A percentile compares a stretch with the other conserved stretches of the same genome.
Conservation (phyloP, 2,888 invertebrate species). For the Hydriomena furcata region DNA sequence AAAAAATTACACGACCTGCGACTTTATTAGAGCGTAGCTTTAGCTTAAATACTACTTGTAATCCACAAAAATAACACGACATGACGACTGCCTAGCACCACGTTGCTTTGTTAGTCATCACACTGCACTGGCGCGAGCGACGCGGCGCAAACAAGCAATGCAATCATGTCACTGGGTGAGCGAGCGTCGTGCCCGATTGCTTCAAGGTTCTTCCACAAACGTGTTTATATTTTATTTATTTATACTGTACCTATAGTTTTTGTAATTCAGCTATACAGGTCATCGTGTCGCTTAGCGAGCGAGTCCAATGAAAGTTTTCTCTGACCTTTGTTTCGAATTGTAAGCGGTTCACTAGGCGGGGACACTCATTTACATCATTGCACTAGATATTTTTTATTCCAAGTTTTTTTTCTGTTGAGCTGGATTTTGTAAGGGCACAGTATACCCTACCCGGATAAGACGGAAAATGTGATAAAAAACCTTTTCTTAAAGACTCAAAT, state of each 20-base stretch:
- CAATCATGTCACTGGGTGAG: constrained; percentile 42
- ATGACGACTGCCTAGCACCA: too few relatives aligned
- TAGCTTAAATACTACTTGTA: constrained; percentile 4
- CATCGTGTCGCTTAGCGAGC: constrained; percentile 24
- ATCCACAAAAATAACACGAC: constrained; percentile 6
- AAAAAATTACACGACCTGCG: too few relatives aligned
- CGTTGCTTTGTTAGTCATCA: too few relatives aligned
- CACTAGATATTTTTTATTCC: too few relatives aligned
- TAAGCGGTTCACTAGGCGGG: neutral
- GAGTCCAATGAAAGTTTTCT: constrained; percentile 18
- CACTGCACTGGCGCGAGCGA: constrained; percentile 16
- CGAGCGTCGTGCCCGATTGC: constrained; percentile 26
- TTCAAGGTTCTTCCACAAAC: constrained; percentile 26
- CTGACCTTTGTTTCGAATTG: constrained; percentile 1
- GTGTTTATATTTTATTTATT: constrained; percentile 32
- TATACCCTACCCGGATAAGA: too few relatives aligned
- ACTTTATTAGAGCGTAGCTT: constrained; percentile 2
- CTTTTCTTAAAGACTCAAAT: too few relatives aligned
- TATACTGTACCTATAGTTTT: constrained; percentile 19
- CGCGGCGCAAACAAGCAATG: constrained; percentile 24
- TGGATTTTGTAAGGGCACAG: too few relatives aligned
- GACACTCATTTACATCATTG: neutral
- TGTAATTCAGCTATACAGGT: constrained; percentile 23
- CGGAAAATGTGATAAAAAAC: too few relatives aligned
- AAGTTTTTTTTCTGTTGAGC: too few relatives aligned